Conservation (phyloP, 2,797 vertebrate species). For the Loris lydekkerianus region DNA sequence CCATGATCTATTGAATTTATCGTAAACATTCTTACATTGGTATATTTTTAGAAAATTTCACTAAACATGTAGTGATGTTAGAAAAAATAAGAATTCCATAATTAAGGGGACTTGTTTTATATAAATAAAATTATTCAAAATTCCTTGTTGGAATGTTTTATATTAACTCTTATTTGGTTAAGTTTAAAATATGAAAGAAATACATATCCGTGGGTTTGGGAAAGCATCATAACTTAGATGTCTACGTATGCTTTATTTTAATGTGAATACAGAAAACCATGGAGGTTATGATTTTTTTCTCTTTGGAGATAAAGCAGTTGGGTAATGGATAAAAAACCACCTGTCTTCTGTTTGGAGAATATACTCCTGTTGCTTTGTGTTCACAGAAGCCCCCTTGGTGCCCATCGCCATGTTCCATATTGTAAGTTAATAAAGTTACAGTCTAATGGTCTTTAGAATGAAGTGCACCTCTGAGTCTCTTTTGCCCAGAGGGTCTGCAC, state of each 20-base stretch:
- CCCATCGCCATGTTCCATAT: constrained; percentile 22
- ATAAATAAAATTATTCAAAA: constrained; percentile 33
- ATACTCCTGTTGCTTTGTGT: constrained; percentile 63
- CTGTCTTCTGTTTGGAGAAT: constrained; percentile 71
- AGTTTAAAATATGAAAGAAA: constrained; percentile 22
- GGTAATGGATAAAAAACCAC: constrained; percentile 74
- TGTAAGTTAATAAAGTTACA: constrained; percentile 71
- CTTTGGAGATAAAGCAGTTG: constrained; percentile 73
- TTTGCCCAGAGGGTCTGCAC: constrained; percentile 53
- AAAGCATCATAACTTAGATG: not conserved
- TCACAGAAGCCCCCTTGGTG: constrained; percentile 56
- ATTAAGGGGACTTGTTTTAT: not conserved
- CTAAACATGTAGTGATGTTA: not conserved
- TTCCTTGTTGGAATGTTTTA: not conserved
- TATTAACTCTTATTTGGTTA: constrained; percentile 18
- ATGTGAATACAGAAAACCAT: constrained; percentile 29
- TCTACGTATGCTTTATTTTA: constrained; percentile 62
- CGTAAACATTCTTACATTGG: not conserved
- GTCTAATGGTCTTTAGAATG: constrained; percentile 59
- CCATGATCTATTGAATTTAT: not conserved
- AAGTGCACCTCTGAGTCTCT: constrained; percentile 62
- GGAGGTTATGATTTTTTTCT: constrained; percentile 46
- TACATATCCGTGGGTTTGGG: not conserved
- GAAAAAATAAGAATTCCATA: constrained; percentile 8
- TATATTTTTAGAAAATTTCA: not conserved